Base-by-base conservation (phyloP, 2,888 invertebrate genomes). In the Drosophila rubida region DNA sequence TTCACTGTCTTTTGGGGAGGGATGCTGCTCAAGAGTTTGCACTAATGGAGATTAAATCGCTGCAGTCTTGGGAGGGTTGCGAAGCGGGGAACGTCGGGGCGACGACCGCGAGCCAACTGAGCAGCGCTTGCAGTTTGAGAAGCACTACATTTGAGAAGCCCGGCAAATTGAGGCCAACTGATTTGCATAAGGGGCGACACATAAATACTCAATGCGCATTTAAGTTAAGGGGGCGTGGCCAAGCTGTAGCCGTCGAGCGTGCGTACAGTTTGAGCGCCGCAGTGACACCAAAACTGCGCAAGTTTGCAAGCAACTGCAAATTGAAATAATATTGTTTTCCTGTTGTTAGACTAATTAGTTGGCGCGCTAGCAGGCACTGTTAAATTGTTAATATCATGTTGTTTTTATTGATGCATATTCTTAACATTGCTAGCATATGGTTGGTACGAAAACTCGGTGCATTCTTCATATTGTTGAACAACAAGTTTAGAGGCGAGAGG, bases 391-490 rank as follows among this genome's bases (percentile, higher is more conserved):
- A 50, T n/a, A 60, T 59, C 37, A 37, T 68, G 41, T 61, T 51
- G n/a, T 53, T 53, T 57, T 59, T 53, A 11, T 50, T 60, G 22
- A 32, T 37, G 57, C 39, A 27, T 41, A 41, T 41, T 41, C 49
- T 13, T 19, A 39, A 39, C n/a, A 25, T 37, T 32, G 1, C 32
- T 6, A 42, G 19, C 19, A 16, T n/a, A 7, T 59, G 11, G 45
- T 57, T 62, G 35, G 63, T 60, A 73, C 58, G 60, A 66, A 72
- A 73, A 75, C 75, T 54, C 39, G 39, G 82, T 81, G 86, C 79
- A 48, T 50, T 58, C 35, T 25, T 57, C 55, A n/a, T 11, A n/a
- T 32, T 32, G 4, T 41, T 5, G 45, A 9, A 39, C 45, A 37
- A 32, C 11, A 11, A 32, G 57, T 62, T 55, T 22, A 37, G 44